These are phyloP conservation scores for Melikaiella ostensackeni DNA, from an alignment of 2,888 invertebrate genomes.

Conservation along the genomic window DNA sequence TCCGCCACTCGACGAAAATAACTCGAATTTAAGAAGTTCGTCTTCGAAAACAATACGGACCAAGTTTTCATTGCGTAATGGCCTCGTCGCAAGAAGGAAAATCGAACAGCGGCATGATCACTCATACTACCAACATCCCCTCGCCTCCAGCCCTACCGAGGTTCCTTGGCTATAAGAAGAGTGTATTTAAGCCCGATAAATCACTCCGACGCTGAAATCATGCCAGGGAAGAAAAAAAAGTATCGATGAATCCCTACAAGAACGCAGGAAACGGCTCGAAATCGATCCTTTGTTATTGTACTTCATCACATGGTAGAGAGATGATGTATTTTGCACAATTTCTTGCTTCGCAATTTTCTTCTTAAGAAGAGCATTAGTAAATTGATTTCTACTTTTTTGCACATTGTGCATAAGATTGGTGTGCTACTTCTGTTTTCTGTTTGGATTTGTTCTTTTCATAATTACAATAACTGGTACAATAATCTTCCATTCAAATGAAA, in stretches of 20 bases:
- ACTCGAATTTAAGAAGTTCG: slow-evolving; percentile 74
- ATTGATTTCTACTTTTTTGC: background rate
- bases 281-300: slow-evolving; percentile 9
- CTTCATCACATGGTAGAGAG: background rate
- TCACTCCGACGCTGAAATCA: slow-evolving; percentile 48
- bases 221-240: slow-evolving; percentile 46
- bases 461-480: too few species aligned
- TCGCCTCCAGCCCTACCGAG: slow-evolving; percentile 45
- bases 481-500: too few species aligned
- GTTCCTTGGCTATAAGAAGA: slow-evolving; percentile 51
- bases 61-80: slow-evolving; percentile 64
- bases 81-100: slow-evolving; percentile 42
- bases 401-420: background rate
- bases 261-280: background rate
- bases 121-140: slow-evolving; percentile 36
- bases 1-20: slow-evolving; percentile 71
- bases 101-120: slow-evolving; percentile 43
- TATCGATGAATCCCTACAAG: slow-evolving; percentile 46
- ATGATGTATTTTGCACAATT: background rate
- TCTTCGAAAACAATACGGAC: slow-evolving; percentile 72
- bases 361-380: background rate
- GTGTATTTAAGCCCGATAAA: slow-evolving; percentile 56
- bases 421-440: too few species aligned
- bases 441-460: too few species aligned
- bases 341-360: background rate